A percentile compares a stretch with the other conserved stretches of the same genome.
Conservation (phyloP, 2,113 vertebrate genomes). For the Centropus bengalensis region DNA sequence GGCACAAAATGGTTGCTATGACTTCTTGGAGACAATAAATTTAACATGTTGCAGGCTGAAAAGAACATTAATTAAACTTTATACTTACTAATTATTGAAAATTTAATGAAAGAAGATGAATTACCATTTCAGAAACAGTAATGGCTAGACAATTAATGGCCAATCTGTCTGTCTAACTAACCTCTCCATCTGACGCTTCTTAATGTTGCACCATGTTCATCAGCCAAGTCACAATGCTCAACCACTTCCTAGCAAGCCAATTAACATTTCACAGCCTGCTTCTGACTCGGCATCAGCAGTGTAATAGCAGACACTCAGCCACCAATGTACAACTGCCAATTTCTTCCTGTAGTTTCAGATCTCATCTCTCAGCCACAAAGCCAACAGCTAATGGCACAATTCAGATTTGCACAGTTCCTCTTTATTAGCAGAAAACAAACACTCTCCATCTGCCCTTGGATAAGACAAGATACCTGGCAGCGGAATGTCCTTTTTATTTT, state of each 20-base stretch:
- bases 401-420: not conserved
- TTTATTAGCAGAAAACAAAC: not conserved
- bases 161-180: not conserved
- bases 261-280: conserved; percentile 25
- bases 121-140: not conserved
- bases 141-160: not conserved
- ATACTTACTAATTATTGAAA: not conserved
- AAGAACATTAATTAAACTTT: conserved; percentile 15
- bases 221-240: not conserved
- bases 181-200: not conserved
- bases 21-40: not conserved
- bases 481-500: not conserved
- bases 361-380: not conserved
- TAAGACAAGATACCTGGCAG: not conserved
- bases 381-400: not conserved
- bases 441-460: not conserved
- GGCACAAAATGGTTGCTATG: not conserved
- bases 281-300: not conserved
- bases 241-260: not conserved
- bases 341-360: not conserved
- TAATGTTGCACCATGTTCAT: not conserved
- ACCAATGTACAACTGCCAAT: not conserved
- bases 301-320: not conserved
- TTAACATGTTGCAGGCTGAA: not conserved
- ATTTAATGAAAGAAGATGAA: not conserved